These are phyloP conservation scores for Aptenodytes forsteri DNA, from an alignment of 2,113 vertebrate genomes.

Conservation along the genomic window DNA sequence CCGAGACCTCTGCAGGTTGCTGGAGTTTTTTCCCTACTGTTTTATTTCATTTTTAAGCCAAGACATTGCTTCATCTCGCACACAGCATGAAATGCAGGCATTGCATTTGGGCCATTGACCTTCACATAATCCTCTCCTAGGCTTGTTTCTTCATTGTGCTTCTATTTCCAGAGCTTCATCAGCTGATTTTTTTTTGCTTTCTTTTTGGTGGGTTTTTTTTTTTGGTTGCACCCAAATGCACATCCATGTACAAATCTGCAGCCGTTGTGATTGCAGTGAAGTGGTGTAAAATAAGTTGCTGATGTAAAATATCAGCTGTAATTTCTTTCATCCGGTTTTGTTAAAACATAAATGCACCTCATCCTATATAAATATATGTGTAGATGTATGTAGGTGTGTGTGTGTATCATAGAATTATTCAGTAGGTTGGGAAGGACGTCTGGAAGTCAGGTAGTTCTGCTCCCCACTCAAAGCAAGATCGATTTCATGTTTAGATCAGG, in stretches of 20 bases:
- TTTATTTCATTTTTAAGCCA: constrained; percentile 63
- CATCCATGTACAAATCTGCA: neutral
- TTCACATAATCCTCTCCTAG: constrained; percentile 51
- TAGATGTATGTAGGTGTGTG: neutral
- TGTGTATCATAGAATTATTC: neutral
- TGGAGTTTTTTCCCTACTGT: constrained; percentile 78
- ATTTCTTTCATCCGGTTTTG: neutral
- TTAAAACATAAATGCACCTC: neutral
- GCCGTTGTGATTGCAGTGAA: neutral
- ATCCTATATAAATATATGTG: neutral
- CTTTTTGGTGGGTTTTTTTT: neutral
- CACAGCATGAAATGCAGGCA: constrained; percentile 73
- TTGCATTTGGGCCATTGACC: constrained; percentile 45
- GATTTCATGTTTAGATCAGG: neutral
- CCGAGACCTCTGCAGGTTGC: constrained; percentile 92
- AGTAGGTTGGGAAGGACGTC: neutral
- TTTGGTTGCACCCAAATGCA: neutral
- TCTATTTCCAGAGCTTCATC: constrained; percentile 50
- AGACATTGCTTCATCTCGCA: constrained; percentile 64
- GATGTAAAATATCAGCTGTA: neutral
- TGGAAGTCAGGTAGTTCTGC: neutral
- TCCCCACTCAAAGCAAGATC: neutral
- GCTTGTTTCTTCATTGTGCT: constrained; percentile 56
- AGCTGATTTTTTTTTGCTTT: neutral
- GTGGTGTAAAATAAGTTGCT: neutral